Evolutionary conservation across 1,140 invertebrate genomes (phyloP).

Genomic region (Drosophila simulans): DNA sequence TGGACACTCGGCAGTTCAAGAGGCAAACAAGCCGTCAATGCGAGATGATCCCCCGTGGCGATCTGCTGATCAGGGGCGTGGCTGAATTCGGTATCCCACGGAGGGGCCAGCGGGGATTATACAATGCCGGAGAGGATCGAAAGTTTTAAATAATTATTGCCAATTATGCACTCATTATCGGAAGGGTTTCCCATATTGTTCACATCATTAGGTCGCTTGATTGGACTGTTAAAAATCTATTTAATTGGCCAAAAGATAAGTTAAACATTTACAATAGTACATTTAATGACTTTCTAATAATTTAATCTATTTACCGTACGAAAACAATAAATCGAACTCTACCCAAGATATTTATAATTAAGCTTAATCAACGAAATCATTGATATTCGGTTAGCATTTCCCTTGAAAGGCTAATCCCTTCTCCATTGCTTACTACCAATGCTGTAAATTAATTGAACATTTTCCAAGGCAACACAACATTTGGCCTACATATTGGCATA

Average conservation of each 20-base stretch:
- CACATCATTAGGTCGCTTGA: not conserved
- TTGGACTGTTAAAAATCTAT: not conserved
- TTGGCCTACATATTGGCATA: not conserved
- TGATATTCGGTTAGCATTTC: too few species aligned
- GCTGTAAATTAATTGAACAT: not conserved
- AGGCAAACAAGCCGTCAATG: conserved; percentile 16
- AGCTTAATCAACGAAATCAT: too few species aligned
- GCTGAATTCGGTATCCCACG: not conserved
- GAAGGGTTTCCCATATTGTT: not conserved
- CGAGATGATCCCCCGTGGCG: conserved; percentile 12
- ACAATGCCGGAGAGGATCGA: not conserved
- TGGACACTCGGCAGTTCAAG: conserved; percentile 18
- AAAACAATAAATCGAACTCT: too few species aligned
- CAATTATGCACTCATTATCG: conserved; percentile 2
- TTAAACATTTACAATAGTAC: too few species aligned
- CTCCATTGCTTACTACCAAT: not conserved
- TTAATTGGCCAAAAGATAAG: not conserved
- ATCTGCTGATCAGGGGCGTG: not conserved
- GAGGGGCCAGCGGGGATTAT: not conserved
- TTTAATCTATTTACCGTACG: too few species aligned
- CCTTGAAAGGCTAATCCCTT: not conserved
- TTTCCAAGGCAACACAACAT: not conserved
- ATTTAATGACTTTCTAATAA: not conserved
- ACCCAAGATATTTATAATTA: too few species aligned
- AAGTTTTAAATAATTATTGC: not conserved